A percentile compares a stretch with the other conserved stretches of the same genome.
Evolutionary conservation across 2,797 vertebrate genomes (phyloP).

Genomic region (Xyrichtys novacula): DNA sequence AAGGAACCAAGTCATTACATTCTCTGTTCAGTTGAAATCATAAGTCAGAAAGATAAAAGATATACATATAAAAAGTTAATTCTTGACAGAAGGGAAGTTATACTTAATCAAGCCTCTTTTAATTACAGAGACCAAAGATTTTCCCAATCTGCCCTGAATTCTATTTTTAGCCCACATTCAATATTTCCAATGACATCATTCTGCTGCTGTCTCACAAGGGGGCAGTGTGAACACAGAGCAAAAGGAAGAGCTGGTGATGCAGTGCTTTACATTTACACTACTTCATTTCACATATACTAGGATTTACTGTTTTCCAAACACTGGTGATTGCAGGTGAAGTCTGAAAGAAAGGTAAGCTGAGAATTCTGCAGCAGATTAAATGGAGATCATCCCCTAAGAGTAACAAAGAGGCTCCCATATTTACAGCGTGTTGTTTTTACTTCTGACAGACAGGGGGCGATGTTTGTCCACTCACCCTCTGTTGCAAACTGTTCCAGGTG

Average conservation of each 20-base stretch:
- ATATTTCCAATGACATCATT: slow-evolving; percentile 67
- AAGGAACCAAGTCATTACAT: not conserved
- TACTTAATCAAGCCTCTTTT: slow-evolving; percentile 15
- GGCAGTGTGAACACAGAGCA: slow-evolving; percentile 67
- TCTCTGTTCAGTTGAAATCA: not conserved
- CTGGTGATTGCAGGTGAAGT: not conserved
- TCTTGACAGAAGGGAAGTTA: not conserved
- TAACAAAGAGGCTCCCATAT: not conserved
- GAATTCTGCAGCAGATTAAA: slow-evolving; percentile 4
- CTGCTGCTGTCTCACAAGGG: slow-evolving; percentile 69
- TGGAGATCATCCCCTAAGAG: not conserved
- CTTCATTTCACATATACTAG: not conserved
- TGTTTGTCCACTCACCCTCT: slow-evolving; percentile 88
- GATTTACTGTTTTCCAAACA: slow-evolving; percentile 9
- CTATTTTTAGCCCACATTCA: slow-evolving; percentile 63
- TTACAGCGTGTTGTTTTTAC: slow-evolving; percentile 2
- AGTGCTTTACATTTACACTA: slow-evolving; percentile 7
- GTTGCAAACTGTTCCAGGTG: slow-evolving; percentile 99
- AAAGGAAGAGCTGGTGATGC: slow-evolving; percentile 21
- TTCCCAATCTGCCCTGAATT: slow-evolving; percentile 47
- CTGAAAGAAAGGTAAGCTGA: not conserved
- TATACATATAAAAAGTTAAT: not conserved
- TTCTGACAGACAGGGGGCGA: slow-evolving; percentile 66
- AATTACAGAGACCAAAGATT: slow-evolving; percentile 27
- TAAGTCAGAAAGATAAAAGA: not conserved